Evolutionary conservation across 1,140 invertebrate genomes (phyloP), one percentile per base, ranked within the genome.

Genomic region (Eupeodes corollae): DNA sequence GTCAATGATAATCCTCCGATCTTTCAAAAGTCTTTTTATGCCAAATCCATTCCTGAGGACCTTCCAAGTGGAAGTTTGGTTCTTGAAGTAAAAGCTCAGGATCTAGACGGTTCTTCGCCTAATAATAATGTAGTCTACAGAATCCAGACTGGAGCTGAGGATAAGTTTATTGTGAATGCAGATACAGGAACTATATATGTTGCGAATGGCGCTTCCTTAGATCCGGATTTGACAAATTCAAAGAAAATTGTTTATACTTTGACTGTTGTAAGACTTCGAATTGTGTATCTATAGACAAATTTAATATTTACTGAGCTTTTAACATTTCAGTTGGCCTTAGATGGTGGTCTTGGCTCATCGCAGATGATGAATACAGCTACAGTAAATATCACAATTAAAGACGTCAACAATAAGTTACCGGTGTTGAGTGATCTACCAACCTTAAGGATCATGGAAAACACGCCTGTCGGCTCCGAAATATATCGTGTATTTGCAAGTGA

Each of bases 321-420:
- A 2, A 41, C 12, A 41, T 5, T 15, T 37, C 32, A 71, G 61
- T 68, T 84, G 15, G 91, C 90, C 1, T 70, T 93, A 32, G 91
- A 94, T 67, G 90, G 89, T 13, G 91, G 88, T 6, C 78, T 90
- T 37, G 88, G 90, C 11, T 78, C 79, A 15, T 80, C 86, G 21
- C 83, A 88, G 60, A 65, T 80, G 12, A 80, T 79, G 39, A 77
- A 79, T 1, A 72, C 78, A 5, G 81, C 83, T 9, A 71, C 79
- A 0, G 86, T 94, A 1, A 87, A 90, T 56, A 87, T 96, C 8
- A 81, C 79, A 1, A 86, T 95, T 47, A 75, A 83, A 11, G 91
- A 94, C 69, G 88, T 94, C 0, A 95, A 95, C 60, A 94, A 95
- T 60, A 94, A 95, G 63, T 74, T 78, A 1, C 91, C 91, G 0